phyloP scores from a whole-genome alignment of 2,797 vertebrate species.

The Eupleurogrammus muticus region DNA sequence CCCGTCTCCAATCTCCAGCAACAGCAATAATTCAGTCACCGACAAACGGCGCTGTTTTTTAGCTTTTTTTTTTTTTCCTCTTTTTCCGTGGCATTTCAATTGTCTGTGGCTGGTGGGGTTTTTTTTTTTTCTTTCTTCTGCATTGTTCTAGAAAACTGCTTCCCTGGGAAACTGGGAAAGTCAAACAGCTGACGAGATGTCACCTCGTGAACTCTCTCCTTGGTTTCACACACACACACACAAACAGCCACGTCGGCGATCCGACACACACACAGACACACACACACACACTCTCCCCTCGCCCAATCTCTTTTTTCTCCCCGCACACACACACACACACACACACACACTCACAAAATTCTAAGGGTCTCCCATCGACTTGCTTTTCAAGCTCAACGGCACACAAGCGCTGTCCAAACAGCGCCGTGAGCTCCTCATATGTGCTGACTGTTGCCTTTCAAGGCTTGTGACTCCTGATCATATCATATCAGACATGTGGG shows the following conservation, averaged over 20 bases:
- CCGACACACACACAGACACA: conserved; percentile 43
- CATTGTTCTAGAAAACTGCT: conserved; percentile 77
- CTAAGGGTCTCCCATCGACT: conserved; percentile 66
- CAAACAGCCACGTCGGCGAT: conserved; percentile 65
- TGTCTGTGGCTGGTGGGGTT: conserved; percentile 65
- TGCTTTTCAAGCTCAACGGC: conserved; percentile 66
- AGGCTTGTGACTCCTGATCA: conserved; percentile 62
- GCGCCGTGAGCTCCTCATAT: conserved; percentile 50
- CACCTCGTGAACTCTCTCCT: conserved; percentile 77
- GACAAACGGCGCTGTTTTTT: conserved; percentile 47
- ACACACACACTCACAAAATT: conserved; percentile 34
- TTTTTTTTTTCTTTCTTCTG: conserved; percentile 65
- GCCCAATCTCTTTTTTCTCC: conserved; percentile 50
- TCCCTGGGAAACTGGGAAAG: conserved; percentile 81
- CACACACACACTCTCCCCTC: conserved; percentile 43
- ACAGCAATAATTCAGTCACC: conserved; percentile 74
- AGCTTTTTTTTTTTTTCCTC: conserved; percentile 42
- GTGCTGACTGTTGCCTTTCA: conserved; percentile 57
- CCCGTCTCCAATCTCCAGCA: conserved; percentile 59
- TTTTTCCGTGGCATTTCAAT: conserved; percentile 70
- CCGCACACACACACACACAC: neutral
- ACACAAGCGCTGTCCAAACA: conserved; percentile 68
- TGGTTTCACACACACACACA: conserved; percentile 70
- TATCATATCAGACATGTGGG: conserved; percentile 49
- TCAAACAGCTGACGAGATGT: conserved; percentile 82